Base-by-base conservation (phyloP, 30 jellyfish, hydroid and myxozoan genomes). In the Thelohanellus kitauei region DNA sequence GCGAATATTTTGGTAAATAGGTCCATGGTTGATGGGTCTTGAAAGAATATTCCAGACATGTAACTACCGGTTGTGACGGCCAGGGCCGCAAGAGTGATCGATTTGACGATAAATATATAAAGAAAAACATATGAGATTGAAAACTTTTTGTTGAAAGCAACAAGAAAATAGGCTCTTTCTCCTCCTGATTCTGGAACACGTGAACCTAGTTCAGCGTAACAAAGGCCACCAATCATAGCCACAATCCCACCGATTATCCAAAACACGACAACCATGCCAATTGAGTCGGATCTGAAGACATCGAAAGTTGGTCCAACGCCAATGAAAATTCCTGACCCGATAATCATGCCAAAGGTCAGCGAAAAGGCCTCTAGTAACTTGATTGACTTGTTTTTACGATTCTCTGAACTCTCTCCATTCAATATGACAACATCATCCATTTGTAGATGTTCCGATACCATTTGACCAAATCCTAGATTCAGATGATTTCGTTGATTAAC, bases 201-300 rank as follows among this genome's bases (percentile, higher is more conserved):
- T 5, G 10, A 5, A 27, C 35, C 35, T 27, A 27, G n/a, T 27
- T 27, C 35, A 8, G 35, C 35, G n/a, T 27, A 27, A n/a, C 35
- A 27, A 8, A 27, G 8, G n/a, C 35, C 35, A 27, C 35, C 35
- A 27, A 8, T 27, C 8, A 27, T 5, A 5, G 35, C 8, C n/a
- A 27, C n/a, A n/a, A 27, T 27, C n/a, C 35, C 35, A 27, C 35
- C 35, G n/a, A 27, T 27, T n/a, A 27, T n/a, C 35, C 35, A 27
- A 27, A 5, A 27, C n/a, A 27, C 10, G n/a, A 27, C n/a, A 8
- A 27, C 8, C 35, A 27, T 5, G n/a, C 35, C 35, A 27, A 27
- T n/a, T 5, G 10, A 5, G 8, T 8, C 10, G 8, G 35, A n/a
- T 27, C 10, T 27, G n/a, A n/a, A n/a, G 8, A n/a, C 35, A 27